A percentile compares a stretch with the other conserved stretches of the same genome.
Conservation (phyloP, 2,888 invertebrate genomes). For the Agonopterix subpropinquella region DNA sequence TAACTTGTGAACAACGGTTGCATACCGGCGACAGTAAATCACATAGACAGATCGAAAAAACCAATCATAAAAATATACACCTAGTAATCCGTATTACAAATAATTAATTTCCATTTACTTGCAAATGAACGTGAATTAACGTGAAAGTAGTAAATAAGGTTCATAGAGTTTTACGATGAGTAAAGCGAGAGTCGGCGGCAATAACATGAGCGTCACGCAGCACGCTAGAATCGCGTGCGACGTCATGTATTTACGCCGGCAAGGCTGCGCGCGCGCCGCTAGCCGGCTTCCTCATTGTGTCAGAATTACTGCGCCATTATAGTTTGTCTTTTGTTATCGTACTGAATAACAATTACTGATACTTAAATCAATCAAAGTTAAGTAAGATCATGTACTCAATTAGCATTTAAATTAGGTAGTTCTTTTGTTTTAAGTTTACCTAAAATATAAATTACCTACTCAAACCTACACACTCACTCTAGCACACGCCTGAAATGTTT, state of each 20-base stretch:
- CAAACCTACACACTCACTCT: too few species aligned
- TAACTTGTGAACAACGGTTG: too few species aligned
- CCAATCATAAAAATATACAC: too few species aligned
- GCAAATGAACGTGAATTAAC: constrained; percentile 5
- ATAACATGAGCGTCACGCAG: constrained; percentile 4
- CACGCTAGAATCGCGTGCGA: constrained; percentile 33
- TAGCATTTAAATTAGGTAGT: too few species aligned
- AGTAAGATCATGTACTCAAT: background rate
- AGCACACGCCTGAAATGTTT: too few species aligned
- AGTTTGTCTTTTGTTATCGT: constrained; percentile 4
- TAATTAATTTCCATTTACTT: background rate
- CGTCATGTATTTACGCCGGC: constrained; percentile 51
- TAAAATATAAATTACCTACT: too few species aligned
- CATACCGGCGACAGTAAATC: too few species aligned
- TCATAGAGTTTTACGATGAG: background rate
- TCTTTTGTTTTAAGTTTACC: too few species aligned
- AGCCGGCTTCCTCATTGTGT: constrained; percentile 46
- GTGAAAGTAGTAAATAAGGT: constrained; percentile 12
- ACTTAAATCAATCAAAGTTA: constrained; percentile 1
- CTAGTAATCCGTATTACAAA: too few species aligned
- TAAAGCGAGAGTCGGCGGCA: constrained; percentile 4
- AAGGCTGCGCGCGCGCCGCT: constrained; percentile 21
- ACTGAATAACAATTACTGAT: background rate
- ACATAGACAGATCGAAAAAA: too few species aligned
- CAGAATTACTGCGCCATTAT: constrained; percentile 21